These are phyloP conservation scores for Lutraria lutraria DNA, from an alignment of 2,888 invertebrate species.

Conservation along the genomic window DNA sequence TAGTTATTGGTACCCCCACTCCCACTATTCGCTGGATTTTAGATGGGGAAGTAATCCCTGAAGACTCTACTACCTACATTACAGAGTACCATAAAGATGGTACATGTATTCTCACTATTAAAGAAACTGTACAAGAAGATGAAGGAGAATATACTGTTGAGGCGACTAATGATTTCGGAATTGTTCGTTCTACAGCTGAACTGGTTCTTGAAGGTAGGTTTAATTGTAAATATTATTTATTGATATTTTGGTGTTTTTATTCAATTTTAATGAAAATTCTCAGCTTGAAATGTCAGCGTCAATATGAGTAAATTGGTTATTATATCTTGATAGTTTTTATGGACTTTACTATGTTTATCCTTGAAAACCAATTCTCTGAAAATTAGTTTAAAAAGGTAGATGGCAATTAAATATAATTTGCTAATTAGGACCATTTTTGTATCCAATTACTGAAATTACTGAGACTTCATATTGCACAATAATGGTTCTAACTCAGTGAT, in stretches of 20 bases:
- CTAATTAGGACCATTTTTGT: too few relatives aligned
- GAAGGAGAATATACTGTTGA: constrained; percentile 98
- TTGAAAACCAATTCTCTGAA: too few relatives aligned
- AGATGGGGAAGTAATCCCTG: constrained; percentile 90
- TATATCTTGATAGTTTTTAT: too few relatives aligned
- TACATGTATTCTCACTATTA: constrained; percentile 94
- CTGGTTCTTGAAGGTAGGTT: constrained; percentile 82
- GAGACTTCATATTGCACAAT: too few relatives aligned
- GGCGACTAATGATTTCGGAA: constrained; percentile 96
- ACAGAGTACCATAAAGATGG: constrained; percentile 78
- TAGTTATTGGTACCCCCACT: constrained; percentile 82
- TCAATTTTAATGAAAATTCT: background rate
- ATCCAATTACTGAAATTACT: too few relatives aligned
- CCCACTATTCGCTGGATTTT: constrained; percentile 92
- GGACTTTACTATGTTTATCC: too few relatives aligned
- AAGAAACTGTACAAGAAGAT: constrained; percentile 98
- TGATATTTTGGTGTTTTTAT: background rate
- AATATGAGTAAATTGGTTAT: too few relatives aligned
- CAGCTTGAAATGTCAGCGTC: background rate
- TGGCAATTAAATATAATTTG: too few relatives aligned
- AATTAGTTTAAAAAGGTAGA: too few relatives aligned
- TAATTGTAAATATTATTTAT: background rate
- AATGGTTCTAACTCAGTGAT: too few relatives aligned
- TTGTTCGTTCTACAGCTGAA: constrained; percentile 92
- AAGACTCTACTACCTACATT: constrained; percentile 81